Evolutionary conservation across 1,140 invertebrate genomes (phyloP).

Genomic region (Drosophila lacertosa): DNA sequence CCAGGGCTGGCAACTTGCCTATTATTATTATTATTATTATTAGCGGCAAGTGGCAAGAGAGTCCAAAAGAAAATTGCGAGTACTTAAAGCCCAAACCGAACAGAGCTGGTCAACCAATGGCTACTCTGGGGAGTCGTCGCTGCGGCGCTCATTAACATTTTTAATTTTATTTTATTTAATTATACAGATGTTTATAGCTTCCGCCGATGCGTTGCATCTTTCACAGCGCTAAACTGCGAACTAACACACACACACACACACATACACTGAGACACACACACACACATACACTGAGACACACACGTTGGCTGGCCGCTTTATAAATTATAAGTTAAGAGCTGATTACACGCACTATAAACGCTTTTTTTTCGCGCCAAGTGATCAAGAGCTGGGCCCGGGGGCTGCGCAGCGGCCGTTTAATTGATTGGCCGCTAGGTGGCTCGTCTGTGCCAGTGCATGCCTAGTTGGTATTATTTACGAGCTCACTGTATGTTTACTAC

Average conservation of each 20-base stretch:
- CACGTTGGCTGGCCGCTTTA: slow-evolving; percentile 41
- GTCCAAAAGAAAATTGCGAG: background rate
- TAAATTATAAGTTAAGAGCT: slow-evolving; percentile 82
- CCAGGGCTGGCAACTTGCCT: slow-evolving; percentile 26
- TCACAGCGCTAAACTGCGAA: slow-evolving; percentile 73
- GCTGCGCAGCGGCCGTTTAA: slow-evolving; percentile 49
- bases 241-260: slow-evolving; percentile 45
- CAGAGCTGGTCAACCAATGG: background rate
- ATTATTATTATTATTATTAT: too few relatives aligned
- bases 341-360: slow-evolving; percentile 81
- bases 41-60: slow-evolving; percentile 4
- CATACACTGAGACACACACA: background rate
- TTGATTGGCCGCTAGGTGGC: slow-evolving; percentile 62
- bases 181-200: slow-evolving; percentile 81
- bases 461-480: slow-evolving; percentile 51
- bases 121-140: too few relatives aligned
- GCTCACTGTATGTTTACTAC: slow-evolving; percentile 55
- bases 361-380: slow-evolving; percentile 59
- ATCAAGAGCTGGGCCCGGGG: slow-evolving; percentile 10
- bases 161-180: slow-evolving; percentile 83
- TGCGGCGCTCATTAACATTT: slow-evolving; percentile 69
- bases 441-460: slow-evolving; percentile 14
- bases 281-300: slow-evolving; percentile 23
- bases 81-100: background rate
- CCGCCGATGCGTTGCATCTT: slow-evolving; percentile 68